Base-by-base conservation (phyloP, 2,888 invertebrate genomes). In the Megastigmus dorsalis region DNA sequence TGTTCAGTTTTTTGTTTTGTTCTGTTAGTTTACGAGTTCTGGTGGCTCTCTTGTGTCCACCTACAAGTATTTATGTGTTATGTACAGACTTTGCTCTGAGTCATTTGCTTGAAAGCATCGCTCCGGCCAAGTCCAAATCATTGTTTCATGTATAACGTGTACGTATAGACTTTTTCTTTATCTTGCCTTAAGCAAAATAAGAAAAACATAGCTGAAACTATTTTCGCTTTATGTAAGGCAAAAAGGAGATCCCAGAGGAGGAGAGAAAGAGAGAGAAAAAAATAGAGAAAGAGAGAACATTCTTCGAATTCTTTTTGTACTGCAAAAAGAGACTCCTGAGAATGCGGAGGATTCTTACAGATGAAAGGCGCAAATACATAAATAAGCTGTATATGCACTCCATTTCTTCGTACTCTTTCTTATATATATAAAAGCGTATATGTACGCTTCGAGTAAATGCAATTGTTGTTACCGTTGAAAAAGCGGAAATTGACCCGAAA, bases 31-130 rank as follows among this genome's bases (percentile, higher is more conserved):
- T 65, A 65, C 36, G 63, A 48, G 63, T n/a, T 13, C 2, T 13
- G 15, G 2, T 26, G 30, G 30, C 23, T 45, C 9, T 28, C 9
- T 28, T 43, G 9, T 7, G 33, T 52, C 52, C 33, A 38, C 63
- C 48, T 52, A 38, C 63, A 15, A 38, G 52, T 65, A 52, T 65
- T 33, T 38, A 63, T n/a, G n/a, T n/a, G n/a, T n/a, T n/a, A n/a
- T n/a, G n/a, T n/a, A n/a, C n/a, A n/a, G n/a, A n/a, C n/a, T n/a
- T n/a, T n/a, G n/a, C n/a, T n/a, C n/a, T n/a, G n/a, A n/a, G n/a
- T n/a, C n/a, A n/a, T n/a, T n/a, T n/a, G n/a, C n/a, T n/a, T n/a
- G n/a, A n/a, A n/a, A n/a, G n/a, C n/a, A n/a, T n/a, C n/a, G n/a
- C n/a, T n/a, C n/a, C n/a, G n/a, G n/a, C n/a, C n/a, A n/a, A n/a